A percentile compares a stretch with the other conserved stretches of the same genome.
Conservation (phyloP, 1,140 invertebrate species). For the Tetragnatha versicolor region DNA sequence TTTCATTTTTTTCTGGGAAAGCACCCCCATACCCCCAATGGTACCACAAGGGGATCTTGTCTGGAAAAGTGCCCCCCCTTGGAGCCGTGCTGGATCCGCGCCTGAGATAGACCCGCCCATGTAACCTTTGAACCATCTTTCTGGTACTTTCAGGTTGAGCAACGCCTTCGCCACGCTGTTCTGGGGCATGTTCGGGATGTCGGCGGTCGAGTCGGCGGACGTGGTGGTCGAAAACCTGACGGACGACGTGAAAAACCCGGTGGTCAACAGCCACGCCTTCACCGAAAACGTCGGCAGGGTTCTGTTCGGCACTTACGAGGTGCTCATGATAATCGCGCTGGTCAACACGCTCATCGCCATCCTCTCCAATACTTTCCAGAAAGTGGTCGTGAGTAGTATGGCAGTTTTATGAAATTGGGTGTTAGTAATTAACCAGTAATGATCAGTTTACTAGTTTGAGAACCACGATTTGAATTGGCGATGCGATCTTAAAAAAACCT, state of each 20-base stretch:
- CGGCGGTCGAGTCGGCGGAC: slow-evolving; percentile 27
- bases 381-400: slow-evolving; percentile 65
- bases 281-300: slow-evolving; percentile 71
- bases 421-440: too few relatives aligned
- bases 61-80: too few relatives aligned
- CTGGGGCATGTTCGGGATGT: slow-evolving; percentile 75
- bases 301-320: slow-evolving; percentile 71
- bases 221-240: slow-evolving; percentile 14
- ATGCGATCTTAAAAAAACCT: too few relatives aligned
- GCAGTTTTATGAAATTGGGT: not conserved
- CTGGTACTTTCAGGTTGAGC: not conserved
- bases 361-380: slow-evolving; percentile 76
- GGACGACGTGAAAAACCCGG: not conserved
- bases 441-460: too few relatives aligned
- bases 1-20: too few relatives aligned
- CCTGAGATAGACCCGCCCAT: not conserved
- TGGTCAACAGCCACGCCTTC: slow-evolving; percentile 65
- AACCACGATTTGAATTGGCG: too few relatives aligned
- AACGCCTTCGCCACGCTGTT: slow-evolving; percentile 73
- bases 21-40: too few relatives aligned
- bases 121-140: not conserved
- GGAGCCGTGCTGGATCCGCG: not conserved
- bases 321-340: slow-evolving; percentile 75
- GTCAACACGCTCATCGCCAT: slow-evolving; percentile 80
- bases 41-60: too few relatives aligned